A percentile compares a stretch with the other conserved stretches of the same genome.
Conservation (phyloP, 2,888 invertebrate genomes). For the Colletes collaris region DNA sequence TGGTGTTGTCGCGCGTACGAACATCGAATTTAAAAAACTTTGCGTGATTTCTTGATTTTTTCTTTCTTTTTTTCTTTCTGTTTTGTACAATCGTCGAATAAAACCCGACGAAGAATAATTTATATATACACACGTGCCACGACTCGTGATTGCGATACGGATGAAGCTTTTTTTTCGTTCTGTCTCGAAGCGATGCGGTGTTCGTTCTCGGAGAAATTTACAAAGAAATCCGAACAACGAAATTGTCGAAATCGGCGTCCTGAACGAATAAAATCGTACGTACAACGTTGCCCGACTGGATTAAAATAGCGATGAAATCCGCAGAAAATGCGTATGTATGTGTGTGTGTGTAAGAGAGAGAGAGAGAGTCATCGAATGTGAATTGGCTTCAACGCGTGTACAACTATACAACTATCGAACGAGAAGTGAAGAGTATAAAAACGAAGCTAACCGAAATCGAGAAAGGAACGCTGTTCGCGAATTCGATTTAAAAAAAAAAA, state of each 20-base stretch:
- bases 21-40: conserved; percentile 44
- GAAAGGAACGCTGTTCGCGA: neutral
- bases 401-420: neutral
- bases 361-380: neutral
- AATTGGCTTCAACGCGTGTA: conserved; percentile 3
- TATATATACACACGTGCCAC: conserved; percentile 33
- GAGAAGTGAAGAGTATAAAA: neutral
- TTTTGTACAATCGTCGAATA: conserved; percentile 41
- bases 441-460: neutral
- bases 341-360: too few species aligned
- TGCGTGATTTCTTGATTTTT: conserved; percentile 13
- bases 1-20: conserved; percentile 18
- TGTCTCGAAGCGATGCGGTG: too few species aligned
- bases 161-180: conserved; percentile 31
- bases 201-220: neutral
- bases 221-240: too few species aligned
- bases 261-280: too few species aligned
- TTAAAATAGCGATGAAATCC: too few species aligned
- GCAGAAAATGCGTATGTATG: too few species aligned
- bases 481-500: neutral
- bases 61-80: neutral
- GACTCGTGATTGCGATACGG: conserved; percentile 37
- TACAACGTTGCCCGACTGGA: too few species aligned
- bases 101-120: conserved; percentile 31
- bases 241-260: too few species aligned